phyloP scores from a whole-genome alignment of 2,113 vertebrate species.

The Ptilorrhoa leucosticta region DNA sequence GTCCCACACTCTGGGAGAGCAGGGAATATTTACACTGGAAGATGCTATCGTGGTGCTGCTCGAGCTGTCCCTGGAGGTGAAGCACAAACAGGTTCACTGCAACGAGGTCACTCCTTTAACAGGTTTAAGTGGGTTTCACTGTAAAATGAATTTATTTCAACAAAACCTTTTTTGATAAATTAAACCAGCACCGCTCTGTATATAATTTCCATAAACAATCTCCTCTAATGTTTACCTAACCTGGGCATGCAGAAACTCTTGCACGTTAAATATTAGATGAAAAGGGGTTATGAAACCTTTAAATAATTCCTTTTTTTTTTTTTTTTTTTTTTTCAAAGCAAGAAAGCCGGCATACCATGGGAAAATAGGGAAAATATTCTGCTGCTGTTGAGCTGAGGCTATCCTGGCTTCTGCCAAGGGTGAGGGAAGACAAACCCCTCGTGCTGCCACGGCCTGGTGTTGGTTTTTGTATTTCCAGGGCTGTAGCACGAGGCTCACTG shows the following conservation, averaged over 20 bases:
- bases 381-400: not conserved
- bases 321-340: not conserved
- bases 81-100: not conserved
- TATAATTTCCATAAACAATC: conserved; percentile 64
- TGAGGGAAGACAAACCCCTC: not conserved
- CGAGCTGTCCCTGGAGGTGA: not conserved
- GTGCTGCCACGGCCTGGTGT: accelerated
- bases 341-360: not conserved
- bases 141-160: conserved; percentile 57
- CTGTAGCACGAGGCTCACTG: not conserved
- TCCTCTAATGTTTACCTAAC: conserved; percentile 47
- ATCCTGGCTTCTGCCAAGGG: not conserved
- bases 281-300: conserved; percentile 8
- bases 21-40: not conserved
- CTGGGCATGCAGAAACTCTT: conserved; percentile 29
- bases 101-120: not conserved
- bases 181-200: conserved; percentile 22
- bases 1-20: accelerated
- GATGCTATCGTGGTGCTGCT: not conserved
- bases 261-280: conserved; percentile 36
- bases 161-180: conserved; percentile 56
- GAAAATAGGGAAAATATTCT: not conserved
- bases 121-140: conserved; percentile 23
- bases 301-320: not conserved
- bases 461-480: not conserved